Base-by-base conservation (phyloP, 2,113 vertebrate genomes). In the Tauraco erythrolophus region DNA sequence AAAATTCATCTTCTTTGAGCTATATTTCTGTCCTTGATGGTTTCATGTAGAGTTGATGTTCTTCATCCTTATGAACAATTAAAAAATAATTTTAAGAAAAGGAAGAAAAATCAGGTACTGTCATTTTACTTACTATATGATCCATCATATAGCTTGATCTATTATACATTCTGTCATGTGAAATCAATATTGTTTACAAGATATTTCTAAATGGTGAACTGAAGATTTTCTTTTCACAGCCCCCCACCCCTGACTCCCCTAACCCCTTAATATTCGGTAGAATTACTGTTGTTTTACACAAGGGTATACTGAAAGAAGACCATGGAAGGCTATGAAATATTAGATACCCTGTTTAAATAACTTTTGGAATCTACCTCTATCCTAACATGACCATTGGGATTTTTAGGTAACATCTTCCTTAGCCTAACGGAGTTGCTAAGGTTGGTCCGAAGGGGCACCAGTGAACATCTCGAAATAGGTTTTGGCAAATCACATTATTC, bases 81-180 rank as follows among this genome's bases (percentile, higher is more conserved):
- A 68, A 83, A 91, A 88, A 78, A 31, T 28, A 70, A 71, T 89
- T 94, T 91, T 56, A 62, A 41, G 46, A 64, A 92, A 94, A 95
- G 95, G 7, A 91, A 89, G 16, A 58, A 95, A 89, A 89, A 91
- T 81, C 22, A 82, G 71, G 33, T 43, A 30, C 62, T 92, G 69
- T 82, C 69, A 71, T 81, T 72, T 69, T 89, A 56, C 23, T 89
- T 9, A 68, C 28, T 90, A 3, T 16, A 54, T 78, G 24, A 84
- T 94, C 39, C 43, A 87, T 84, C 48, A 68, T 50, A 66, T 87
- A 43, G 75, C 33, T 22, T 30, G 14, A 70, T 75, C 24, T 87
- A n/a, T 77, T 89, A n/a, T 56, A 71, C 48, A 62, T 88, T 79
- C 35, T 88, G 24, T 65, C 25, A 87, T 27, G 6, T 46, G 56